phyloP scores from a whole-genome alignment of 2,113 vertebrate genomes.

The Oryzias curvinotus region DNA sequence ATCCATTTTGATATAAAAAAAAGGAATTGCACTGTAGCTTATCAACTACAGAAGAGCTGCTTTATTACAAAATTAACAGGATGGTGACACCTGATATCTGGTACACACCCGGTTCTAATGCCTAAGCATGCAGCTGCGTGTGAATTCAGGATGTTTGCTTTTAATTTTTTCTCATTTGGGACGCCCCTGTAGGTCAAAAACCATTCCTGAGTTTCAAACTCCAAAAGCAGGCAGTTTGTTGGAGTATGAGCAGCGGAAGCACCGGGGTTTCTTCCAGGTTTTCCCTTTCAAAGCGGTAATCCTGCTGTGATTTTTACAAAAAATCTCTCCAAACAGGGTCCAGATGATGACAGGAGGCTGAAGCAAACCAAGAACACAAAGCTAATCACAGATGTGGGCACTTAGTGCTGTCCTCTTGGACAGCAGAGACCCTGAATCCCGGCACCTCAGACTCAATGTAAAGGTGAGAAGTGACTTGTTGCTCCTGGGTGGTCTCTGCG shows the following conservation, averaged over 20 bases:
- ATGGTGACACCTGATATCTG: no score
- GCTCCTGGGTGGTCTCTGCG: conserved; percentile 71
- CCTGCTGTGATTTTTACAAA: conserved; percentile 73
- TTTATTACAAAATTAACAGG: no score
- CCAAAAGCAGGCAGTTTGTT: conserved; percentile 67
- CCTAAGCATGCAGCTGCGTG: conserved; percentile 22
- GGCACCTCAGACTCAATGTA: conserved; percentile 37
- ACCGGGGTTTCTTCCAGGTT: conserved; percentile 67
- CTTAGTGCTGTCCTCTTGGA: conserved; percentile 29
- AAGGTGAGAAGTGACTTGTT: conserved; percentile 63
- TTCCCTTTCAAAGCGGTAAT: conserved; percentile 71
- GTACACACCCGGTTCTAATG: no score
- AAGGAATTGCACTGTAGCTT: no score
- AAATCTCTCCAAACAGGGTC: conserved; percentile 66
- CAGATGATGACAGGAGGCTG: conserved; percentile 65
- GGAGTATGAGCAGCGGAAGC: conserved; percentile 61
- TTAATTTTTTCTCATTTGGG: conserved; percentile 19
- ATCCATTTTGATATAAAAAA: no score
- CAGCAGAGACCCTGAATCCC: conserved; percentile 37
- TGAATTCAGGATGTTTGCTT: conserved; percentile 54
- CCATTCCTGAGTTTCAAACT: conserved; percentile 69
- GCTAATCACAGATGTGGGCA: conserved; percentile 18
- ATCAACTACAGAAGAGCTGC: no score
- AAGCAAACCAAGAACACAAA: background rate
- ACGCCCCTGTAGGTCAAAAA: conserved; percentile 73